A percentile compares a stretch with the other conserved stretches of the same genome.
These are phyloP conservation scores for Schizothorax lantsangensis DNA, from an alignment of 2,797 vertebrate genomes.

Conservation along the genomic window DNA sequence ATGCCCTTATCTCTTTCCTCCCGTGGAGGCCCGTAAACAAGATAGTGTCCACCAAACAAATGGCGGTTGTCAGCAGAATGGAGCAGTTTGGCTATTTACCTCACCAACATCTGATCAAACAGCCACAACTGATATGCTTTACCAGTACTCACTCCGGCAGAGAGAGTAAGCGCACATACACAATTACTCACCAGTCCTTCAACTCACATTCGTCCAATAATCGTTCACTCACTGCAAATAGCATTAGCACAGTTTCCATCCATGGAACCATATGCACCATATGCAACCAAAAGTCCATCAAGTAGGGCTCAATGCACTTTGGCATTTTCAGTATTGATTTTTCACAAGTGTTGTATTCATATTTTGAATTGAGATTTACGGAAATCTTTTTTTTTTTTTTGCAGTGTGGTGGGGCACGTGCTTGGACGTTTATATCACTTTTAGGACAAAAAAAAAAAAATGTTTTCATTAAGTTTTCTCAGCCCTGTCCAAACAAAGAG, in stretches of 20 bases:
- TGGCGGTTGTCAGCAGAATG: constrained; percentile 58
- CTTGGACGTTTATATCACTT: neutral
- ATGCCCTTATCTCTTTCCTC: constrained; percentile 62
- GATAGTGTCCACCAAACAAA: constrained; percentile 67
- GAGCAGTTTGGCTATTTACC: constrained; percentile 61
- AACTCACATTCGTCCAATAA: neutral
- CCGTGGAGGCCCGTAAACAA: constrained; percentile 63
- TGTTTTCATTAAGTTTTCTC: too few relatives aligned
- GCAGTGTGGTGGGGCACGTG: neutral
- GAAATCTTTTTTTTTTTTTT: neutral
- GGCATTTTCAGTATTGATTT: neutral
- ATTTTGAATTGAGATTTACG: neutral
- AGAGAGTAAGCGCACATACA: neutral
- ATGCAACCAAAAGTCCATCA: neutral
- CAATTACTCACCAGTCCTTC: neutral
- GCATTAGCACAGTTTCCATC: neutral
- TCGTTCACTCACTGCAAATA: neutral
- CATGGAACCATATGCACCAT: neutral
- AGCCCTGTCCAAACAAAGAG: too few relatives aligned
- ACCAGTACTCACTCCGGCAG: constrained; percentile 13
- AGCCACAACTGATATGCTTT: constrained; percentile 56
- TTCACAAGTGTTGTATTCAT: neutral
- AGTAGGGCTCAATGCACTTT: neutral
- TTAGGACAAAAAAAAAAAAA: neutral
- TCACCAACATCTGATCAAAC: constrained; percentile 67